These are phyloP conservation scores for Zoanthus gigantus DNA, from an alignment of 92 coral and sea anemone genomes.

Conservation along the genomic window DNA sequence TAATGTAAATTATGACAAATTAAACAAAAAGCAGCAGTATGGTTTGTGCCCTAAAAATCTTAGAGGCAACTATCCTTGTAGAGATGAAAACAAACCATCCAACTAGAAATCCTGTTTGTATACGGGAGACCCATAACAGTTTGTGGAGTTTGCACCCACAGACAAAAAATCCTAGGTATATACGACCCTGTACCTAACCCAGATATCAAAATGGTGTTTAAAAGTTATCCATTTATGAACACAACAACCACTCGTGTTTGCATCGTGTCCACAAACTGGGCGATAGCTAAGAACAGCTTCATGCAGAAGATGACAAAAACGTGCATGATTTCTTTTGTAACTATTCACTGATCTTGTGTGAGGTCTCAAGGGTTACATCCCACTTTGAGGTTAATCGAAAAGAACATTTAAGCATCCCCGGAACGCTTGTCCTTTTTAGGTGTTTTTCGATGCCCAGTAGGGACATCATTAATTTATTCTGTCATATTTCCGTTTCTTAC, in stretches of 20 bases:
- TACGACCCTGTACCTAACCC: too few species aligned
- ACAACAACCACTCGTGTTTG: slow-evolving; percentile 27
- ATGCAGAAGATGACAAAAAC: slow-evolving; percentile 9
- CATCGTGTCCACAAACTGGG: background rate
- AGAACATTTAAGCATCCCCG: slow-evolving; percentile 6
- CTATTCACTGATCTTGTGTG: slow-evolving; percentile 23
- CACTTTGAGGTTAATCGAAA: slow-evolving; percentile 36
- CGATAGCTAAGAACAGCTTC: background rate
- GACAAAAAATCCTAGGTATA: too few species aligned
- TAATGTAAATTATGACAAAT: too few species aligned
- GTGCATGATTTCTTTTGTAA: background rate
- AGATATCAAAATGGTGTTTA: too few species aligned
- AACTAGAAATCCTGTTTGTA: too few species aligned
- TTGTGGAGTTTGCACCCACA: too few species aligned
- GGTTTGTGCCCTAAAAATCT: too few species aligned
- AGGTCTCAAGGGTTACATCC: slow-evolving; percentile 30
- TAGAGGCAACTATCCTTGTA: too few species aligned
- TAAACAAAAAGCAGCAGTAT: too few species aligned
- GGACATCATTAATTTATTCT: slow-evolving; percentile 30
- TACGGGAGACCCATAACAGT: too few species aligned
- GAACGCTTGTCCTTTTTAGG: slow-evolving; percentile 22
- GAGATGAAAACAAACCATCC: too few species aligned
- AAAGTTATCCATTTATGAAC: slow-evolving; percentile 8
- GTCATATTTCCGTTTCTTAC: background rate
- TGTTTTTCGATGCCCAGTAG: slow-evolving; percentile 14